Percentiles rank a stretch among this genome's conserved stretches.
phyloP scores from a whole-genome alignment of 2,888 invertebrate genomes.

The Habrosyne pyritoides region DNA sequence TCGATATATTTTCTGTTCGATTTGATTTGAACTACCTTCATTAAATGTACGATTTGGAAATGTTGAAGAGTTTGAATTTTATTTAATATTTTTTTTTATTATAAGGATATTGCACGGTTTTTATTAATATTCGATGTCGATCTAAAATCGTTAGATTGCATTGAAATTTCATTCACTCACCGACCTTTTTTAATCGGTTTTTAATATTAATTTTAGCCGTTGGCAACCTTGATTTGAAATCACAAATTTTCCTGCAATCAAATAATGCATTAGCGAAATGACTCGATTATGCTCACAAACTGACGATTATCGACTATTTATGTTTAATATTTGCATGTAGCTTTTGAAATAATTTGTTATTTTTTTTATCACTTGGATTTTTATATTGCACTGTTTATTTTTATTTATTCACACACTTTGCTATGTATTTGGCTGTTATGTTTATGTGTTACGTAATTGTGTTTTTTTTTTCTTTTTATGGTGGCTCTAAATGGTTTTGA shows the following conservation, averaged over 20 bases:
- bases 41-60: conserved; percentile 1
- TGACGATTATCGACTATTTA: neutral
- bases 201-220: too few relatives aligned
- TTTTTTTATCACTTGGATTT: conserved; percentile 9
- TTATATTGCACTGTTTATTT: conserved; percentile 11
- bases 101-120: neutral
- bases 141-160: too few relatives aligned
- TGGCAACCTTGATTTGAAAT: too few relatives aligned
- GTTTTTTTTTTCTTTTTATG: conserved; percentile 17
- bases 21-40: neutral
- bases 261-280: neutral
- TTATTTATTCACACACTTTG: conserved; percentile 40
- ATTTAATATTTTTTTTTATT: conserved; percentile 9
- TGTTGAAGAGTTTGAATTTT: conserved; percentile 19
- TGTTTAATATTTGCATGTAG: conserved; percentile 4
- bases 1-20: conserved; percentile 32
- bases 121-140: too few relatives aligned
- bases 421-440: conserved; percentile 72
- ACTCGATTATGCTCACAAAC: conserved; percentile 8
- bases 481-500: conserved; percentile 5
- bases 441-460: conserved; percentile 41
- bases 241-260: too few relatives aligned
- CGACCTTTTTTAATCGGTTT: too few relatives aligned
- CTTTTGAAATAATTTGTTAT: conserved; percentile 1
- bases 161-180: too few relatives aligned